phyloP scores from a whole-genome alignment of 2,888 invertebrate genomes.

The Caenorhabditis sp. region DNA sequence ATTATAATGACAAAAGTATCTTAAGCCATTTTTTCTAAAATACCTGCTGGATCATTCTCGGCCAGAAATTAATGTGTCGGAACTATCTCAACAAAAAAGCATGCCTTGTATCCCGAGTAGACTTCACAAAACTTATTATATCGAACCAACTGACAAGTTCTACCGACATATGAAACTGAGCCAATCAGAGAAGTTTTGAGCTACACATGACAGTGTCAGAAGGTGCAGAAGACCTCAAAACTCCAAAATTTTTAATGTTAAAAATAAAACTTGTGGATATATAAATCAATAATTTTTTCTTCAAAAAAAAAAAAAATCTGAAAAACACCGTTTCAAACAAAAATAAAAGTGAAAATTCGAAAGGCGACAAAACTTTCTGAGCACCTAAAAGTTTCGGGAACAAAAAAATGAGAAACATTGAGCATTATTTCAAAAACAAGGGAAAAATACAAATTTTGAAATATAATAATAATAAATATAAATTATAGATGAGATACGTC shows the following conservation, averaged over 20 bases:
- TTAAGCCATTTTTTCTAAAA: too few relatives aligned
- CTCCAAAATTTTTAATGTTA: slow-evolving; percentile 20
- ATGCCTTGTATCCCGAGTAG: slow-evolving; percentile 16
- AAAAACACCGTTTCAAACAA: neutral
- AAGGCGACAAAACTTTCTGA: slow-evolving; percentile 1
- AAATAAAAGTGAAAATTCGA: neutral
- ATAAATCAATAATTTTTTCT: neutral
- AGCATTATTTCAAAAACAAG: neutral
- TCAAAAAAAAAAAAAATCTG: neutral
- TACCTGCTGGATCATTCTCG: too few relatives aligned
- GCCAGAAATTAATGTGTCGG: neutral
- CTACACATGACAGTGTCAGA: slow-evolving; percentile 23
- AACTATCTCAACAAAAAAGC: slow-evolving; percentile 27
- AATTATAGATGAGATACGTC: neutral
- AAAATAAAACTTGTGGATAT: neutral
- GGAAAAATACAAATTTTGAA: neutral
- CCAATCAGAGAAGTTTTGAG: slow-evolving; percentile 13
- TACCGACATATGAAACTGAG: slow-evolving; percentile 7
- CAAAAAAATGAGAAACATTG: slow-evolving; percentile 13
- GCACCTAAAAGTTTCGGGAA: neutral
- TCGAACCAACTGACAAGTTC: slow-evolving; percentile 26
- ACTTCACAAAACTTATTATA: slow-evolving; percentile 19
- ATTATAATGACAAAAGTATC: too few relatives aligned
- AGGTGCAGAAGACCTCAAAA: slow-evolving; percentile 11
- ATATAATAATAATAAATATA: neutral